Percentiles rank a stretch among this genome's conserved stretches.
Evolutionary conservation across 2,113 vertebrate genomes (phyloP).

Genomic region (Cathartes aura): DNA sequence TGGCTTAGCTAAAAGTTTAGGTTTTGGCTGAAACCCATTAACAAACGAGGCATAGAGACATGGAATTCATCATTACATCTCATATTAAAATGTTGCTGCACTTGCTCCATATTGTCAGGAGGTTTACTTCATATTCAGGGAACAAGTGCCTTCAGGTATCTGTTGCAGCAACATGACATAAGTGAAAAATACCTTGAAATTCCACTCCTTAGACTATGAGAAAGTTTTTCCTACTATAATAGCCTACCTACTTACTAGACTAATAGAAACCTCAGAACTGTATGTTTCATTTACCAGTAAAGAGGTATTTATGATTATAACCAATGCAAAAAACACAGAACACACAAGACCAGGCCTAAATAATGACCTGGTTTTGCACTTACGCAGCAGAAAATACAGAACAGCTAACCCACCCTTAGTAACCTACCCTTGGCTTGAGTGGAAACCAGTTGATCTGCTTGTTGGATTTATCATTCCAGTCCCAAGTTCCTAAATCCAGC

Average conservation of each 20-base stretch:
- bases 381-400: not conserved
- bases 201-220: not conserved
- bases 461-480: slow-evolving; percentile 84
- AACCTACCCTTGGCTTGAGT: slow-evolving; percentile 86
- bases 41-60: not conserved
- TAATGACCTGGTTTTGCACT: not conserved
- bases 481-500: slow-evolving; percentile 87
- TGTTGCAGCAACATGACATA: not conserved
- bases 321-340: not conserved
- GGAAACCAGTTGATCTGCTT: slow-evolving; percentile 86
- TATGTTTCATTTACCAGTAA: not conserved
- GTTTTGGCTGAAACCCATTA: not conserved
- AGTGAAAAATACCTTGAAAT: not conserved
- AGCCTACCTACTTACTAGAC: not conserved
- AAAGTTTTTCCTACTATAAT: not conserved
- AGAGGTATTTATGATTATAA: not conserved
- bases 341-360: not conserved
- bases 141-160: not conserved
- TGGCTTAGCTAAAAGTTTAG: not conserved
- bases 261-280: not conserved
- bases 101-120: not conserved
- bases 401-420: not conserved
- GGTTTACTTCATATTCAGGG: not conserved
- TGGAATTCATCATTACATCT: not conserved
- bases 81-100: not conserved